Evolutionary conservation across 1,140 invertebrate species (phyloP).

Genomic region (Rhagoletis pomonella): DNA sequence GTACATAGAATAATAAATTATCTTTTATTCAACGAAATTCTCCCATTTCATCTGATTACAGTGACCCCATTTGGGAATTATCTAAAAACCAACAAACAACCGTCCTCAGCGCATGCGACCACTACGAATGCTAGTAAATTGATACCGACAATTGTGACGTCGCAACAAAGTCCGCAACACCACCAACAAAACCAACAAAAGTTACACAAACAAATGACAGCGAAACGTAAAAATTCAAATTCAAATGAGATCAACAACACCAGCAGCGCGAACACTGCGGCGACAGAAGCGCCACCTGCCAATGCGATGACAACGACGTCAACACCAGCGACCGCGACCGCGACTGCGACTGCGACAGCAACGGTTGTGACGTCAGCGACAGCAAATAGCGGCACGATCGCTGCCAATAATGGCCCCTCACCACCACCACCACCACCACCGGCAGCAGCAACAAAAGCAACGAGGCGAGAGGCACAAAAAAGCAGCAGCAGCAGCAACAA

Average conservation of each 20-base stretch:
- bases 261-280: slow-evolving; percentile 17
- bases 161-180: slow-evolving; percentile 43
- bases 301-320: slow-evolving; percentile 15
- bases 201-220: slow-evolving; percentile 31
- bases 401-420: slow-evolving; percentile 42
- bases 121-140: slow-evolving; percentile 6
- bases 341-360: background rate
- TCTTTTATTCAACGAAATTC: background rate
- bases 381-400: slow-evolving; percentile 53
- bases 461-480: background rate
- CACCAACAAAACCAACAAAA: slow-evolving; percentile 28
- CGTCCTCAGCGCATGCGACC: background rate
- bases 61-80: background rate
- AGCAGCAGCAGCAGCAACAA: background rate
- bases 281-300: slow-evolving; percentile 45
- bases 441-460: background rate
- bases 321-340: background rate
- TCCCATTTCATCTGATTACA: slow-evolving; percentile 3
- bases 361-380: background rate
- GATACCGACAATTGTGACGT: slow-evolving; percentile 47
- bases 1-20: background rate
- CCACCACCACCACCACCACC: background rate
- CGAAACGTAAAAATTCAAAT: slow-evolving; percentile 48
- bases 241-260: slow-evolving; percentile 44
- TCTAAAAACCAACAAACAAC: background rate